Conservation (phyloP, 2,797 vertebrate genomes). For the Alfaro cultratus region DNA sequence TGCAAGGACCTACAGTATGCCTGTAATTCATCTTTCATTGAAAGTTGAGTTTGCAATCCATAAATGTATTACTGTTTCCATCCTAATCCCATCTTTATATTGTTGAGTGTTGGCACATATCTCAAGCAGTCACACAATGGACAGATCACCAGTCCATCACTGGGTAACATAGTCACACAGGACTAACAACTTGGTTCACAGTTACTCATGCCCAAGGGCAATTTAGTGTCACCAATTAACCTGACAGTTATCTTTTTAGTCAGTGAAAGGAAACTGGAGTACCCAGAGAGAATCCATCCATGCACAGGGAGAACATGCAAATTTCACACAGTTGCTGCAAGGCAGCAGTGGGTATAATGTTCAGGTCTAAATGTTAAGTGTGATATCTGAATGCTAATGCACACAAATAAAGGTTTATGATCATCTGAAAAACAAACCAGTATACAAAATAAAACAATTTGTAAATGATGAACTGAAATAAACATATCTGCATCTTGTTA, state of each 20-base stretch:
- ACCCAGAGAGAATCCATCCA: neutral
- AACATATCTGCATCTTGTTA: neutral
- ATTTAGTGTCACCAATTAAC: neutral
- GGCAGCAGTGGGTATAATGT: neutral
- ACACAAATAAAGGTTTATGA: no score
- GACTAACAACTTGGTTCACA: neutral
- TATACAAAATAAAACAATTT: neutral
- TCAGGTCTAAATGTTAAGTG: no score
- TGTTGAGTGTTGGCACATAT: neutral
- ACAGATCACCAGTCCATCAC: neutral
- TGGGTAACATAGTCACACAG: neutral
- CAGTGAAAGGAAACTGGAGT: neutral
- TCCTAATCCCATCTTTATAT: neutral
- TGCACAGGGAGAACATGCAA: neutral
- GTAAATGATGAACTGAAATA: neutral
- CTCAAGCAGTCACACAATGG: no score
- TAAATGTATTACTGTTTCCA: neutral
- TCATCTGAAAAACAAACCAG: neutral
- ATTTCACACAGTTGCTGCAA: neutral
- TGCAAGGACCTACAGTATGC: neutral
- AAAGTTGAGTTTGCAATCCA: neutral
- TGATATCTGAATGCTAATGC: no score
- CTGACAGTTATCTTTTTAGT: neutral
- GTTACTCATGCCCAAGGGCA: neutral
- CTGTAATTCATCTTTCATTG: neutral